Evolutionary conservation across 1,140 invertebrate species (phyloP).

Genomic region (Odontomachus brunneus): DNA sequence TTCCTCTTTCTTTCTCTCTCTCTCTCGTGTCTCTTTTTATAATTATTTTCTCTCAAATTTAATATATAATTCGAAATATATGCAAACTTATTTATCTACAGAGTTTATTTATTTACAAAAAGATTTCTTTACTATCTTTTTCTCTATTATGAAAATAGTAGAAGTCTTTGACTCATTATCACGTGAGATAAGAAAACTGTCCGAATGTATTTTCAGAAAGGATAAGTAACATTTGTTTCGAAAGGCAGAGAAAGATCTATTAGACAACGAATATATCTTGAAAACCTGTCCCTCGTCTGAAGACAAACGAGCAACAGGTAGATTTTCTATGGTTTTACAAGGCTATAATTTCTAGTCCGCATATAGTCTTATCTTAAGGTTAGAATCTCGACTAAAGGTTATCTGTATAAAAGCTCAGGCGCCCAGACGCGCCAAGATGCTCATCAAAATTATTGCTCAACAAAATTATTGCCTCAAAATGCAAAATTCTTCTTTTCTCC

Average conservation of each 20-base stretch:
- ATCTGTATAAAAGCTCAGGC: no score
- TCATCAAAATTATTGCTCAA: neutral
- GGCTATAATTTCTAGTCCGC: constrained; percentile 42
- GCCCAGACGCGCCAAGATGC: no score
- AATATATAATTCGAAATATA: neutral
- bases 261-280: neutral
- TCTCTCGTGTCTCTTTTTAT: no score
- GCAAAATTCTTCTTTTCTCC: neutral
- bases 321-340: constrained; percentile 23
- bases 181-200: neutral
- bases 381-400: neutral
- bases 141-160: neutral
- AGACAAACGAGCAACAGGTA: constrained; percentile 73
- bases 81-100: neutral
- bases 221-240: neutral
- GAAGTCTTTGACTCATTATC: neutral
- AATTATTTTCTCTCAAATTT: neutral
- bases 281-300: constrained; percentile 63
- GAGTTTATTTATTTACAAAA: constrained; percentile 1
- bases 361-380: neutral
- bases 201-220: constrained; percentile 12
- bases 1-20: no score
- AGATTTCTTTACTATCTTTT: neutral
- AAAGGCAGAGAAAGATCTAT: neutral
- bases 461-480: constrained; percentile 29